These are phyloP conservation scores for Hyles euphorbiae DNA, from an alignment of 1,140 invertebrate genomes.

Conservation along the genomic window DNA sequence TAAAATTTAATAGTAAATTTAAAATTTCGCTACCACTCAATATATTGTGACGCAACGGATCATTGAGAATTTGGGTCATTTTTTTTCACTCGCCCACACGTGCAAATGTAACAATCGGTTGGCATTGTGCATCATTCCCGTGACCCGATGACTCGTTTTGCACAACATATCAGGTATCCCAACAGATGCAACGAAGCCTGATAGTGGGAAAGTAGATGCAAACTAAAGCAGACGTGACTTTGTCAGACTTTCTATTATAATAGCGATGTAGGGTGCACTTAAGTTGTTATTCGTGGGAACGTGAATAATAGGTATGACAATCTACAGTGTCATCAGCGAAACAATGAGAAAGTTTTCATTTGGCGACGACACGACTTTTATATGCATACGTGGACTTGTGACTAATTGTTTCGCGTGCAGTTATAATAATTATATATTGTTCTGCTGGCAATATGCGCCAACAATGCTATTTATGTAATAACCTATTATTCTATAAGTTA, in stretches of 20 bases:
- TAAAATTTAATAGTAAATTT: neutral
- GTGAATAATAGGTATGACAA: constrained; percentile 44
- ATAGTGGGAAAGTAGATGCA: constrained; percentile 57
- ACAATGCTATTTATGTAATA: too few relatives aligned
- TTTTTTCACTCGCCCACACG: constrained; percentile 52
- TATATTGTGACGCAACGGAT: constrained; percentile 24
- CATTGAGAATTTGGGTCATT: constrained; percentile 36
- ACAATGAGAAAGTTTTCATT: constrained; percentile 28
- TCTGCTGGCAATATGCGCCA: too few relatives aligned
- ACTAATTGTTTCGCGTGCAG: neutral
- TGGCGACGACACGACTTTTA: neutral
- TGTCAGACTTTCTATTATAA: constrained; percentile 58
- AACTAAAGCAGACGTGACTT: constrained; percentile 66
- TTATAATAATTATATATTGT: too few relatives aligned
- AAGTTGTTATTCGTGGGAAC: constrained; percentile 66
- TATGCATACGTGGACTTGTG: neutral
- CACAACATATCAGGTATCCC: constrained; percentile 53
- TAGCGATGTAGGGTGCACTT: constrained; percentile 43
- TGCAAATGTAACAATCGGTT: constrained; percentile 32
- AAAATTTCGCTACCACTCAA: neutral
- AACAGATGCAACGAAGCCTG: constrained; percentile 53
- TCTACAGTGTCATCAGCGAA: constrained; percentile 32
- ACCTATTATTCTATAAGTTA: too few relatives aligned
- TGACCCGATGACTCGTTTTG: constrained; percentile 43
- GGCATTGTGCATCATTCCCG: constrained; percentile 23